Conservation (phyloP, 2,113 vertebrate genomes). For the Corythornis cristatus region DNA sequence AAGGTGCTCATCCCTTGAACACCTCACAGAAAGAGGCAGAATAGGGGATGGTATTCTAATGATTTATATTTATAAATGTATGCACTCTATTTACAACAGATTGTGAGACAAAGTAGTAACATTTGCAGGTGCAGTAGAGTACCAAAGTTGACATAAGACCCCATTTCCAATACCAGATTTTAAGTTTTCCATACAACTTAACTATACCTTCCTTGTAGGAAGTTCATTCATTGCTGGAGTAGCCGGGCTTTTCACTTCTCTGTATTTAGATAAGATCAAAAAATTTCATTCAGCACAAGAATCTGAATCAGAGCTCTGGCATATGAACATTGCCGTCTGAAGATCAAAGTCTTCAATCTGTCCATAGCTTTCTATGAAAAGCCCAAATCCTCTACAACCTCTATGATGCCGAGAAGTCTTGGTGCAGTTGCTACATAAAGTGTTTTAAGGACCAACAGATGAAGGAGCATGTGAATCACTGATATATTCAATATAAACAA, state of each 20-base stretch:
- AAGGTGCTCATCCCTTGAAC: not conserved
- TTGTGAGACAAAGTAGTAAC: not conserved
- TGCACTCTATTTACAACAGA: not conserved
- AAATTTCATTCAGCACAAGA: not conserved
- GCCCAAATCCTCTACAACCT: not conserved
- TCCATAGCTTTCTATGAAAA: not conserved
- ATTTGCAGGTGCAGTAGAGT: not conserved
- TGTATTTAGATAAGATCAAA: not conserved
- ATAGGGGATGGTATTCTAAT: not conserved
- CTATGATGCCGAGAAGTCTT: not conserved
- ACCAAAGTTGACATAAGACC: not conserved
- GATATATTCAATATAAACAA: too few species aligned
- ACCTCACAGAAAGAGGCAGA: fast-evolving
- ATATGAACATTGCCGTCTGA: not conserved
- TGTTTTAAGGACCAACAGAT: too few species aligned
- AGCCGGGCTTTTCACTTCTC: not conserved
- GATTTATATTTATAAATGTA: not conserved
- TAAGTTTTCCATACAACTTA: not conserved
- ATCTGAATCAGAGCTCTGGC: not conserved
- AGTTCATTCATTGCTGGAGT: not conserved
- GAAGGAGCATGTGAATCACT: too few species aligned
- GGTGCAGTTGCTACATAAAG: not conserved
- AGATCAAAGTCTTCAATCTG: not conserved
- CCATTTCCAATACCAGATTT: not conserved
- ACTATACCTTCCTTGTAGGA: not conserved